Conservation (phyloP, 2,797 vertebrate genomes). For the Chaetodon trifasciatus region DNA sequence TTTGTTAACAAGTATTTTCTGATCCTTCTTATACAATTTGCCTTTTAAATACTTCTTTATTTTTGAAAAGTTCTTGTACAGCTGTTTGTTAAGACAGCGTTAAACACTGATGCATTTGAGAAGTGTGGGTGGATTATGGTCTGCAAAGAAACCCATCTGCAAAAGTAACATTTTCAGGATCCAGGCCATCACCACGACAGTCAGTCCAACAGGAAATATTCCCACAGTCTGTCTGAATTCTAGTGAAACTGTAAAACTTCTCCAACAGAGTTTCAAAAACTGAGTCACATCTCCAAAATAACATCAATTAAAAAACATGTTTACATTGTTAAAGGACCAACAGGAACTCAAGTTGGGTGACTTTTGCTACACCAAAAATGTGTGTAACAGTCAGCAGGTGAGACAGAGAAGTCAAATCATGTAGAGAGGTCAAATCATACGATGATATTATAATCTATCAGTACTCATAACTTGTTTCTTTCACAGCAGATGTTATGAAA, state of each 20-base stretch:
- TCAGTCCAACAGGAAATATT: slow-evolving; percentile 11
- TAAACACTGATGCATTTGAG: slow-evolving; percentile 1
- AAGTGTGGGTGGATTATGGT: background rate
- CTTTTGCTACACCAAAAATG: background rate
- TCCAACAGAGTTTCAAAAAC: background rate
- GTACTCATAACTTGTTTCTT: background rate
- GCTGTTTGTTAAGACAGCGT: background rate
- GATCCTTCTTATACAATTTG: background rate
- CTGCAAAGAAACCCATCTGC: background rate
- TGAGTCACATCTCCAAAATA: background rate
- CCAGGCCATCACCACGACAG: background rate
- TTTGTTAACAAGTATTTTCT: background rate
- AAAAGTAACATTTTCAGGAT: background rate
- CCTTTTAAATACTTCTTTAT: background rate
- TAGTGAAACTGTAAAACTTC: slow-evolving; percentile 15
- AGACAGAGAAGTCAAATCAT: background rate
- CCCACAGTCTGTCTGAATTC: background rate
- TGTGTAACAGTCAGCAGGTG: background rate
- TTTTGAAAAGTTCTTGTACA: background rate
- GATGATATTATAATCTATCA: background rate
- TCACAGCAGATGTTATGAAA: background rate
- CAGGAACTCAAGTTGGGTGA: background rate
- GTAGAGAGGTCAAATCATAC: background rate
- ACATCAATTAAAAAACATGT: background rate
- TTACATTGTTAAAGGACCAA: background rate